A percentile compares a stretch with the other conserved stretches of the same genome.
Conservation (phyloP, 2,888 invertebrate species). For the Dioctria linearis region DNA sequence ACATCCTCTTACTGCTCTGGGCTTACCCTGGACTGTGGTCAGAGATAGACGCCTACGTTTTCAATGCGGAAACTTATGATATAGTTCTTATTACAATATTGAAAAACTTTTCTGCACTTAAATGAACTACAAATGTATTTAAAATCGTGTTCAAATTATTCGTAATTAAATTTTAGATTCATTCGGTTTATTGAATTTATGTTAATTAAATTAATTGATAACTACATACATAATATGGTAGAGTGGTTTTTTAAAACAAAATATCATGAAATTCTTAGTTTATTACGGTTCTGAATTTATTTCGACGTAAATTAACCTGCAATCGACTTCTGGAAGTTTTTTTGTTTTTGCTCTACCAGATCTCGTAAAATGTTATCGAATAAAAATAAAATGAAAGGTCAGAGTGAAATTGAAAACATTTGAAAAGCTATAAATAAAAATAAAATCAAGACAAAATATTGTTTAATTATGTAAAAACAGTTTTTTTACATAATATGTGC, state of each 20-base stretch:
- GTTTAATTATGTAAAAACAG: too few relatives aligned
- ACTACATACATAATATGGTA: background rate
- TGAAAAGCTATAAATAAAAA: too few relatives aligned
- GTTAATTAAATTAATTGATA: background rate
- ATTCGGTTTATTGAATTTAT: slow-evolving; percentile 14
- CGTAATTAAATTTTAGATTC: slow-evolving; percentile 24
- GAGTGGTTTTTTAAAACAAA: background rate
- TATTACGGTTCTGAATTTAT: too few relatives aligned
- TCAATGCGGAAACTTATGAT: too few relatives aligned
- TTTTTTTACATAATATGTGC: too few relatives aligned
- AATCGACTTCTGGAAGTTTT: background rate
- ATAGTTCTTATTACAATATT: background rate
- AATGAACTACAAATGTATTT: slow-evolving; percentile 1
- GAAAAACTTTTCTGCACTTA: slow-evolving; percentile 14
- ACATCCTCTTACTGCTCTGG: too few relatives aligned
- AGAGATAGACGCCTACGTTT: slow-evolving; percentile 48
- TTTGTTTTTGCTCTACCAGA: background rate
- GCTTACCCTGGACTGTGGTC: background rate
- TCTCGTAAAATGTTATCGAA: too few relatives aligned
- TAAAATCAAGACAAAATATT: too few relatives aligned
- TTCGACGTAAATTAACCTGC: too few relatives aligned
- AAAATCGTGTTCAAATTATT: slow-evolving; percentile 22
- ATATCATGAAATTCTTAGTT: background rate
- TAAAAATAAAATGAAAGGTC: too few relatives aligned
- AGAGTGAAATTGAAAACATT: too few relatives aligned